Conservation (phyloP, 2,113 vertebrate genomes). For the Pedionomus torquatus region DNA sequence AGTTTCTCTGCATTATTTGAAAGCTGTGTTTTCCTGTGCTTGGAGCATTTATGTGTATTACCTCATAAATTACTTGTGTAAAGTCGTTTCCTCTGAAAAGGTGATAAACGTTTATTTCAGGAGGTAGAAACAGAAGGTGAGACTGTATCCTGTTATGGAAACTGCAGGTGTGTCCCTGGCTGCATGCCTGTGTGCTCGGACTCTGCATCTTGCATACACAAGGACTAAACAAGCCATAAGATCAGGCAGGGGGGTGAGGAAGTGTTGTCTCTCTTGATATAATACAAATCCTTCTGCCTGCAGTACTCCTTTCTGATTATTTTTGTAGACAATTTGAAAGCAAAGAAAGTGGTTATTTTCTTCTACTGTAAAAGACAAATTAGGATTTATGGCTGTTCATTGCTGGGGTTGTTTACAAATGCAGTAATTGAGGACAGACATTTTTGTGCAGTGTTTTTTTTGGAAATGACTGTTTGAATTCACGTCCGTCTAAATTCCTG, state of each 20-base stretch:
- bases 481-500: neutral
- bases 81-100: constrained; percentile 21
- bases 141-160: neutral
- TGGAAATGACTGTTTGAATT: neutral
- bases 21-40: constrained; percentile 49
- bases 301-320: neutral
- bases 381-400: neutral
- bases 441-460: neutral
- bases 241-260: too few relatives aligned
- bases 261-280: neutral
- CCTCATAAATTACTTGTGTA: constrained; percentile 51
- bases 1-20: constrained; percentile 58
- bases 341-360: neutral
- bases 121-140: neutral
- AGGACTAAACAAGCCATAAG: neutral
- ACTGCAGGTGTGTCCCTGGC: neutral
- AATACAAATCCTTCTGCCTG: neutral
- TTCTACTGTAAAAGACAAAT: neutral
- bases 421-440: neutral
- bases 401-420: neutral
- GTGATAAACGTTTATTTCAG: constrained; percentile 5
- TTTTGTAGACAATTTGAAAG: neutral
- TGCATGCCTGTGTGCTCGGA: neutral
- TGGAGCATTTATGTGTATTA: constrained; percentile 39
- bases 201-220: fast-evolving